Conservation (phyloP, 1,140 invertebrate genomes). For the Cydia fagiglandana region DNA sequence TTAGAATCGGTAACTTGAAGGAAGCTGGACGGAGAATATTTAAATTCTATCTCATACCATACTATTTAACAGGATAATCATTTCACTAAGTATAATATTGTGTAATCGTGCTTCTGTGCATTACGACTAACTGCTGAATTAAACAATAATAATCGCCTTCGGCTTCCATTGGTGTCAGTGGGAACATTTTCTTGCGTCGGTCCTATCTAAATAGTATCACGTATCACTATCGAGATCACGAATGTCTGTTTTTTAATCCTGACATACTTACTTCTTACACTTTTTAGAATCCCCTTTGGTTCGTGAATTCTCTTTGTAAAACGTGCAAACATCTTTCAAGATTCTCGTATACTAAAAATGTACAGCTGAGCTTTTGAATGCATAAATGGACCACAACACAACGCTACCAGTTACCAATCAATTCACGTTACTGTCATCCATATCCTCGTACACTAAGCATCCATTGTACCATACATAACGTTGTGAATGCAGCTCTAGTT, state of each 20-base stretch:
- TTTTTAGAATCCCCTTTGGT: no score
- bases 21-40: no score
- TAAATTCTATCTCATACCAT: no score
- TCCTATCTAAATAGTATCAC: not conserved
- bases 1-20: no score
- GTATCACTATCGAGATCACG: not conserved
- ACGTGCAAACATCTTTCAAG: not conserved
- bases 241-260: not conserved
- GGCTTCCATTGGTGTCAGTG: not conserved
- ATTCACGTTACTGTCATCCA: constrained; percentile 26
- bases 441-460: constrained; percentile 6
- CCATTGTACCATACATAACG: not conserved
- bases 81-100: not conserved
- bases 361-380: not conserved
- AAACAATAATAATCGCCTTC: not conserved
- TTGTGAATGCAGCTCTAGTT: constrained; percentile 49
- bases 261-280: not conserved
- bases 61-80: no score
- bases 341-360: not conserved
- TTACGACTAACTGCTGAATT: not conserved
- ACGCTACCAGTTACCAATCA: not conserved
- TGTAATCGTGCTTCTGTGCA: not conserved
- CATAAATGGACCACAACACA: not conserved
- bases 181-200: not conserved
- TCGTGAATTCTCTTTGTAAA: not conserved